phyloP scores from a whole-genome alignment of 1,140 invertebrate genomes.

The Caligus rogercresseyi region DNA sequence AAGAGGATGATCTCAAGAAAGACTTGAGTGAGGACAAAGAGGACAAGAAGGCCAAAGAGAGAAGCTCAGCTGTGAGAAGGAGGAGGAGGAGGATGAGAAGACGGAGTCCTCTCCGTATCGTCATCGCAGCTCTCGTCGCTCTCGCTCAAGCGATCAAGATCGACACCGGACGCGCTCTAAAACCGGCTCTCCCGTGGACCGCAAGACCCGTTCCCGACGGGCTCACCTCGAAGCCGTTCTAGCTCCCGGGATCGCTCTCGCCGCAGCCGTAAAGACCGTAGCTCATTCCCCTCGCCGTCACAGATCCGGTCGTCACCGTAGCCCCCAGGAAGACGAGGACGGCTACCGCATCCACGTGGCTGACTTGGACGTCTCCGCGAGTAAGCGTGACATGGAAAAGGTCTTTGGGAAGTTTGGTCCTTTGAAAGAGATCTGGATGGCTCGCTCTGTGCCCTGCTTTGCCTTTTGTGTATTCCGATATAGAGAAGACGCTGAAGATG shows the following conservation, averaged over 20 bases:
- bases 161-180: conserved; percentile 14
- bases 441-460: conserved; percentile 46
- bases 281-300: conserved; percentile 14
- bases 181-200: conserved; percentile 2
- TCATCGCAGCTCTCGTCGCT: conserved; percentile 7
- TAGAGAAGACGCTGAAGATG: conserved; percentile 46
- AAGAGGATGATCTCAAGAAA: not conserved
- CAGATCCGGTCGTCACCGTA: conserved; percentile 15
- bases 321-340: conserved; percentile 28
- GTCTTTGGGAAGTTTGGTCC: conserved; percentile 45
- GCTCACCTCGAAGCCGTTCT: not conserved
- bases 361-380: conserved; percentile 33
- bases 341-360: conserved; percentile 32
- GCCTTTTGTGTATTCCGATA: conserved; percentile 54
- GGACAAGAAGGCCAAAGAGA: conserved; percentile 17
- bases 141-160: conserved; percentile 12
- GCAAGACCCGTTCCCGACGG: not conserved
- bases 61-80: conserved; percentile 12
- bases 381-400: conserved; percentile 38
- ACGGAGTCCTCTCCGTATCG: conserved; percentile 16
- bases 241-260: conserved; percentile 11
- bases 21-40: conserved; percentile 6
- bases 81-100: conserved; percentile 8
- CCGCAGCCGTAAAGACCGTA: conserved; percentile 13
- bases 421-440: conserved; percentile 49